Percentiles rank a stretch among this genome's conserved stretches.
phyloP scores from a whole-genome alignment of 2,888 invertebrate genomes.

The Seladonia tumulorum region DNA sequence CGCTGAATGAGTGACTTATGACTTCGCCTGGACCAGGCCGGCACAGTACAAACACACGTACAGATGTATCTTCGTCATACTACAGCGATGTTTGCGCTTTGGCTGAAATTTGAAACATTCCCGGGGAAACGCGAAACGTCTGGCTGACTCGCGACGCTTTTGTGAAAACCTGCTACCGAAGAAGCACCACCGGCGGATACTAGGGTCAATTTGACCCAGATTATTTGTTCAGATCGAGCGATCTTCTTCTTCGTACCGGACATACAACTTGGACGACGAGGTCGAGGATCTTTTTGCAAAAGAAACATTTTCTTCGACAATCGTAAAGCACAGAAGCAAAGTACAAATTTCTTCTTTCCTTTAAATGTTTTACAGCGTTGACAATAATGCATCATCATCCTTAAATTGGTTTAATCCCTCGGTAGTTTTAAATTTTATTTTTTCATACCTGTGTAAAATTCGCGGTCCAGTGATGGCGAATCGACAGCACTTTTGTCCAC shows the following conservation, averaged over 20 bases:
- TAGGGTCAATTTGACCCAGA: neutral
- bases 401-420: too few species aligned
- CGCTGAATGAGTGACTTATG: constrained; percentile 62
- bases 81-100: constrained; percentile 64
- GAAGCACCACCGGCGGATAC: neutral
- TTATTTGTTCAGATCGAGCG: neutral
- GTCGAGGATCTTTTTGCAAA: neutral
- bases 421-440: too few species aligned
- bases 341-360: neutral
- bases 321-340: too few species aligned
- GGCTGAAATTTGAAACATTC: constrained; percentile 58
- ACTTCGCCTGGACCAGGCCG: constrained; percentile 47
- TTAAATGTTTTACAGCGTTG: too few species aligned
- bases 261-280: too few species aligned
- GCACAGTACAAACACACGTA: constrained; percentile 58
- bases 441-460: too few species aligned
- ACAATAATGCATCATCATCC: too few species aligned
- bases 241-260: neutral
- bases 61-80: constrained; percentile 51
- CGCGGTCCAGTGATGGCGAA: too few species aligned
- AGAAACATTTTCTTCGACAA: neutral
- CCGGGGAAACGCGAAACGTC: constrained; percentile 11
- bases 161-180: neutral
- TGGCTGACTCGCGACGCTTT: neutral
- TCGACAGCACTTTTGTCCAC: too few species aligned